Conservation (phyloP, 2,797 vertebrate genomes). For the Vespertilio murinus region DNA sequence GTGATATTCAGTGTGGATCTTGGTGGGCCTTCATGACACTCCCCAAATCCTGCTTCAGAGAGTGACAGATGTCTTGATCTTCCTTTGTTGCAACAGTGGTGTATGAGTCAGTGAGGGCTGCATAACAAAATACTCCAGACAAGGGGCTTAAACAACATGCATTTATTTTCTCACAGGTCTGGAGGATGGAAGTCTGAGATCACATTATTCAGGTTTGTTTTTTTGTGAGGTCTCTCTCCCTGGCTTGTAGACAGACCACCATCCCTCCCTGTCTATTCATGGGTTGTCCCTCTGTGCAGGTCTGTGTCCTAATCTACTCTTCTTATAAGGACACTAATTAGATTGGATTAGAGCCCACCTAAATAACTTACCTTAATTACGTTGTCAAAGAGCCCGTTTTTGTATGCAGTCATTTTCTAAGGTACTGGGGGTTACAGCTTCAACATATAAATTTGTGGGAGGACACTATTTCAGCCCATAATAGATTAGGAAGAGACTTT, state of each 20-base stretch:
- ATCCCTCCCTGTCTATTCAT: not conserved
- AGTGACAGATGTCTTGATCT: not conserved
- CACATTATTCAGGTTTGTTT: too few species aligned
- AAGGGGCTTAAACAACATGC: not conserved
- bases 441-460: not conserved
- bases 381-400: not conserved
- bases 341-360: not conserved
- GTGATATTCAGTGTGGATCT: not conserved
- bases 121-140: not conserved
- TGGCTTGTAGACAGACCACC: not conserved
- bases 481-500: not conserved
- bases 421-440: not conserved
- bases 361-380: not conserved
- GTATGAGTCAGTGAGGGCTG: too few species aligned
- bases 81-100: not conserved
- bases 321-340: not conserved
- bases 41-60: not conserved
- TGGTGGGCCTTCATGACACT: not conserved
- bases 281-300: fast-evolving
- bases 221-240: not conserved
- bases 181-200: not conserved
- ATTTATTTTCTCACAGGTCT: not conserved
- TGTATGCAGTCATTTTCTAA: not conserved
- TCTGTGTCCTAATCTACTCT: not conserved
- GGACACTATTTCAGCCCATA: not conserved